Evolutionary conservation across 2,888 invertebrate species (phyloP).

Genomic region (Nomada hirtipes): DNA sequence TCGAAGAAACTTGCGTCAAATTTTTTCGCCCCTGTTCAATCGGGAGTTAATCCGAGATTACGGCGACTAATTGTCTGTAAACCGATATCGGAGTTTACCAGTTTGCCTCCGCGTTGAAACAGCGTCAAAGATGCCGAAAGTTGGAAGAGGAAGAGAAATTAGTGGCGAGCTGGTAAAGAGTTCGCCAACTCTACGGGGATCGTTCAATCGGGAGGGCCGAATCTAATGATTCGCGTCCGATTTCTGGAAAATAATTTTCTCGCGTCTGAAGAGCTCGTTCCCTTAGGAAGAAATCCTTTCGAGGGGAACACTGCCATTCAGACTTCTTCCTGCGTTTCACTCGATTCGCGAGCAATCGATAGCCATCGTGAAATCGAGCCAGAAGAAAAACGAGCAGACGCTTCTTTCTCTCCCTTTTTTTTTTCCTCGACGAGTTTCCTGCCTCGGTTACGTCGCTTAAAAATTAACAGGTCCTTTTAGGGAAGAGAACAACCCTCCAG

Average conservation of each 20-base stretch:
- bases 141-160: neutral
- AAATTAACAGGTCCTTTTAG: slow-evolving; percentile 40
- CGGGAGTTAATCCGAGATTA: slow-evolving; percentile 39
- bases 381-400: slow-evolving; percentile 32
- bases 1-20: slow-evolving; percentile 9
- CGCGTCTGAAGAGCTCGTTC: slow-evolving; percentile 33
- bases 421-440: neutral
- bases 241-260: slow-evolving; percentile 53
- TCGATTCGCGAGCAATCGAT: slow-evolving; percentile 40
- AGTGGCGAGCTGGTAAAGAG: neutral
- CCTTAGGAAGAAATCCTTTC: slow-evolving; percentile 1
- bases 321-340: slow-evolving; percentile 7
- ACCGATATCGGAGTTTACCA: slow-evolving; percentile 45
- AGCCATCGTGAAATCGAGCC: slow-evolving; percentile 46
- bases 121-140: slow-evolving; percentile 3
- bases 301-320: slow-evolving; percentile 26
- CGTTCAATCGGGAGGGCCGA: neutral
- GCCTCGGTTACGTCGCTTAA: slow-evolving; percentile 32
- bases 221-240: slow-evolving; percentile 45
- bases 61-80: slow-evolving; percentile 46
- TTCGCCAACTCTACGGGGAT: slow-evolving; percentile 16
- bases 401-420: slow-evolving; percentile 9
- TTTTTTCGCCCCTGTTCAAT: slow-evolving; percentile 21
- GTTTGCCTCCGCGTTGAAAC: neutral
- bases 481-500: slow-evolving; percentile 4